These are phyloP conservation scores for Chlorops oryzae DNA, from an alignment of 1,140 invertebrate species.

Conservation along the genomic window DNA sequence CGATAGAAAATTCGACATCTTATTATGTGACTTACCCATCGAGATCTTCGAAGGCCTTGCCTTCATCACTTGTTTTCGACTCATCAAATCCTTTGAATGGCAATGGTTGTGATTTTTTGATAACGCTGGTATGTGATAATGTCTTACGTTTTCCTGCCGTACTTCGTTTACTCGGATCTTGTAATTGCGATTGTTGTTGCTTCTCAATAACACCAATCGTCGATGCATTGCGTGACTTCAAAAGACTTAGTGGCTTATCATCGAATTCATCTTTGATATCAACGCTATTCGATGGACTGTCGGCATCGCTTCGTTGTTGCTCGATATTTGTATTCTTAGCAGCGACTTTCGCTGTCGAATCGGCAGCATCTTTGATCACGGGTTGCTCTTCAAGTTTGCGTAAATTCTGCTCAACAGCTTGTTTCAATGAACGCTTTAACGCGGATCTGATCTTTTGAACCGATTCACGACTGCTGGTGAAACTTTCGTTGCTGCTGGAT, in stretches of 20 bases:
- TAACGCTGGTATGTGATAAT: too few relatives aligned
- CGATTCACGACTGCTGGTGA: constrained; percentile 1
- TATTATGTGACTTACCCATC: too few relatives aligned
- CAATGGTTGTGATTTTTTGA: too few relatives aligned
- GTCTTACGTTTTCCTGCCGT: too few relatives aligned
- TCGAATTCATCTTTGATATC: constrained; percentile 15
- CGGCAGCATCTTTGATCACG: constrained; percentile 18
- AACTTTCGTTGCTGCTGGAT: background rate
- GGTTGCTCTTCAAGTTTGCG: constrained; percentile 31
- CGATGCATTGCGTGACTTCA: constrained; percentile 21
- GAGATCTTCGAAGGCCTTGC: too few relatives aligned
- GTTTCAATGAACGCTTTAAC: constrained; percentile 36
- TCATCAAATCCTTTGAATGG: too few relatives aligned
- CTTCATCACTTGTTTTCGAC: too few relatives aligned
- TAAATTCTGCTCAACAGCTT: constrained; percentile 36
- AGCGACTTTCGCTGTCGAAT: constrained; percentile 33
- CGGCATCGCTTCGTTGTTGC: background rate
- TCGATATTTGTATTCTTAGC: background rate
- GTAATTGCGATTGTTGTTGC: too few relatives aligned
- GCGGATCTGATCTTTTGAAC: constrained; percentile 26
- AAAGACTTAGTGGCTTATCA: too few relatives aligned
- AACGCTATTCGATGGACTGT: background rate
- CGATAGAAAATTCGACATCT: too few relatives aligned
- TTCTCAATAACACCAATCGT: too few relatives aligned
- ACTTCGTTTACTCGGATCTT: too few relatives aligned